Evolutionary conservation across 2,797 vertebrate species (phyloP), one percentile per base, ranked within the genome.

Genomic region (Dromococcyx pavoninus): DNA sequence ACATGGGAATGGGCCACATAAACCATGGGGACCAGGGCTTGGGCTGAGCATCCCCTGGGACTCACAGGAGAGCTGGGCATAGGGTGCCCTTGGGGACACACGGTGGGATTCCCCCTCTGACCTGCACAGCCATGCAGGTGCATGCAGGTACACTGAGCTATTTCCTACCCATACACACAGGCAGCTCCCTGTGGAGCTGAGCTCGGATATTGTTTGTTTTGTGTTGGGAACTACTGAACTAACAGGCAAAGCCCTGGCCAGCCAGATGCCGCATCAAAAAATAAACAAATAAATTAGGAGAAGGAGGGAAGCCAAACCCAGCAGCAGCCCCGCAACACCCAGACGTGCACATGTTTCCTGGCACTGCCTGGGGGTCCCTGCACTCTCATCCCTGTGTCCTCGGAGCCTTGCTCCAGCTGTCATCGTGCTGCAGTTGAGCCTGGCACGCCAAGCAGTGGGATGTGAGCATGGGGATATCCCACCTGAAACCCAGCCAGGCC

Each of bases 141-240:
- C 2, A 4, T 0, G 1, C 44, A 57, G 87, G 48, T 41, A 32
- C 5, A 0, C 7, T 0, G 10, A 74, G 72, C 61, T 16, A 0
- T 41, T 89, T 65, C 86, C 93, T 32, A 32, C 43, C 78, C 25
- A 1, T 4, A 5, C 9, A 27, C 8, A 72, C 88, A 22, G 16
- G 60, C 89, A 44, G 91, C 13, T 58, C 0, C 10, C 0, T 5
- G 0, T 1, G 2, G 61, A 64, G 81, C 82, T 48, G 43, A 50
- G 71, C 22, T 86, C 17, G 88, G 89, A 62, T 70, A 62, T 43
- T 94, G 41, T 86, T 94, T 84, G 66, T 72, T 94, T 86, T 84
- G 72, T 11, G 72, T 72, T 35, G 30, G 58, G 86, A 94, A 88
- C 83, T 92, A 17, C 1, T 62, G 88, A 95, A 90, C 94, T 81